Percentiles rank a stretch among this genome's conserved stretches.
phyloP scores from a whole-genome alignment of 2,888 invertebrate genomes.

The Cartodere bifasciata region DNA sequence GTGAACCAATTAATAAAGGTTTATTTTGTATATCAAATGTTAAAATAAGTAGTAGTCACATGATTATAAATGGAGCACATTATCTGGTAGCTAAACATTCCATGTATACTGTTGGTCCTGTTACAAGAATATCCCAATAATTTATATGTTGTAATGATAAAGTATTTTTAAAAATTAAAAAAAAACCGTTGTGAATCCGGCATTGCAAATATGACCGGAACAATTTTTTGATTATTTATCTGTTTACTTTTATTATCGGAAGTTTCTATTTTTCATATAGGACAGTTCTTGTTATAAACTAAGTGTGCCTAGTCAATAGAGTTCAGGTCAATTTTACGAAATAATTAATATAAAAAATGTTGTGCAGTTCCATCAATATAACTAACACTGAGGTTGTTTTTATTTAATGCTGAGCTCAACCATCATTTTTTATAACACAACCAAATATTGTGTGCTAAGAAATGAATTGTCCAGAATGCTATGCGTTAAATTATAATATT shows the following conservation, averaged over 20 bases:
- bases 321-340: constrained; percentile 47
- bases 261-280: constrained; percentile 41
- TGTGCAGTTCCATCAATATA: constrained; percentile 32
- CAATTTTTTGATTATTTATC: constrained; percentile 32
- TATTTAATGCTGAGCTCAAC: constrained; percentile 12
- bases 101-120: constrained; percentile 39
- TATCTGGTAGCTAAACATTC: constrained; percentile 37
- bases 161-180: constrained; percentile 37
- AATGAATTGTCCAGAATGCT: neutral
- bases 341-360: constrained; percentile 29
- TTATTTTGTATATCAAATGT: constrained; percentile 34
- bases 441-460: neutral
- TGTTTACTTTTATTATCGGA: constrained; percentile 37
- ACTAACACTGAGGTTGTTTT: constrained; percentile 21
- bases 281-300: constrained; percentile 46
- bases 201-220: constrained; percentile 23
- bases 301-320: constrained; percentile 55
- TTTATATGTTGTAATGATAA: constrained; percentile 38
- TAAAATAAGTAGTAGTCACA: constrained; percentile 29
- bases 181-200: constrained; percentile 31
- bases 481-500: constrained; percentile 21
- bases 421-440: constrained; percentile 1
- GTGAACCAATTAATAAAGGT: too few relatives aligned
- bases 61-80: constrained; percentile 36
- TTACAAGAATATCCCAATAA: constrained; percentile 35